Evolutionary conservation across 2,888 invertebrate species (phyloP).

Genomic region (Spicauda simplicius): DNA sequence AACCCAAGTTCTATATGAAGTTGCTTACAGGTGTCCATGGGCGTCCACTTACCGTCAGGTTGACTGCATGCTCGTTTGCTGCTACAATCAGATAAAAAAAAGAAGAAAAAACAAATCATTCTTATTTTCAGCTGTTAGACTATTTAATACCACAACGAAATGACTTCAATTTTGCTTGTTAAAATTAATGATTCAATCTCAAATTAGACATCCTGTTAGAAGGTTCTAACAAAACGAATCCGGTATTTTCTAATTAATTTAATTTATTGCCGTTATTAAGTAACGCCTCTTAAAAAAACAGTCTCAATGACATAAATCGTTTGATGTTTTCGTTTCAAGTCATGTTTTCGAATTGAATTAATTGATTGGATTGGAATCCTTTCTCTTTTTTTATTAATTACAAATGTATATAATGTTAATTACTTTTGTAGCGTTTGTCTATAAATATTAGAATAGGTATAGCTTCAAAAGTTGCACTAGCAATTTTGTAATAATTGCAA

Average conservation of each 20-base stretch:
- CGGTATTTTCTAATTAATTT: conserved; percentile 22
- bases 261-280: conserved; percentile 26
- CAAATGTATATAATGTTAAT: neutral
- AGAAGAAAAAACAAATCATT: neutral
- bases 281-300: conserved; percentile 22
- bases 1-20: too few relatives aligned
- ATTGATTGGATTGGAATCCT: conserved; percentile 24
- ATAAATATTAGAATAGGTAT: neutral
- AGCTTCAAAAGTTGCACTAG: neutral
- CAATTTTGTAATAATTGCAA: too few relatives aligned
- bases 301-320: conserved; percentile 28
- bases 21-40: too few relatives aligned
- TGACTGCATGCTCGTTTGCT: too few relatives aligned
- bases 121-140: neutral
- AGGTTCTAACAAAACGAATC: conserved; percentile 17
- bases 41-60: too few relatives aligned
- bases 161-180: too few relatives aligned
- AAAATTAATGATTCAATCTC: too few relatives aligned
- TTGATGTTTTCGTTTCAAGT: conserved; percentile 17
- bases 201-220: conserved; percentile 13
- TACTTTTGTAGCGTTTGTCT: neutral
- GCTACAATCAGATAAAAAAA: too few relatives aligned
- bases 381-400: conserved; percentile 18
- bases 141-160: too few relatives aligned
- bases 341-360: conserved; percentile 26